A percentile compares a stretch with the other conserved stretches of the same genome.
Conservation (phyloP, 2,797 vertebrate species). For the Scomberomorus guttatus region DNA sequence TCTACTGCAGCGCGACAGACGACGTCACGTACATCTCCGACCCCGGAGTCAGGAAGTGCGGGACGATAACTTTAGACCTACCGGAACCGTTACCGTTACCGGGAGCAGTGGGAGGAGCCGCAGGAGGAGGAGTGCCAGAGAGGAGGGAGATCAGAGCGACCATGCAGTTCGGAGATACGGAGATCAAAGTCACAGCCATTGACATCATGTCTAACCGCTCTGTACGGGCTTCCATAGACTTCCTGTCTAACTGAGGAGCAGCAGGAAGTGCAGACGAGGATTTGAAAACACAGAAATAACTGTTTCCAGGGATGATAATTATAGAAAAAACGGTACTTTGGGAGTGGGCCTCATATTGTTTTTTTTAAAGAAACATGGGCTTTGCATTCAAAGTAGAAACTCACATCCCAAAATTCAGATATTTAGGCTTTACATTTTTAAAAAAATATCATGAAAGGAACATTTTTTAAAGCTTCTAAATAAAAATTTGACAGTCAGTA, state of each 20-base stretch:
- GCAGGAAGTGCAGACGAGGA: conserved; percentile 54
- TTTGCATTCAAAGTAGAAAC: conserved; percentile 8
- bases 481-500: not conserved
- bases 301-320: conserved; percentile 35
- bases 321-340: conserved; percentile 62
- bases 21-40: conserved; percentile 94
- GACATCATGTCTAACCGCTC: conserved; percentile 90
- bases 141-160: conserved; percentile 94
- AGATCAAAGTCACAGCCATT: conserved; percentile 95
- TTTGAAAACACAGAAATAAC: conserved; percentile 36
- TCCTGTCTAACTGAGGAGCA: conserved; percentile 91
- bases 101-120: conserved; percentile 59
- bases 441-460: not conserved
- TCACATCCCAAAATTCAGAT: conserved; percentile 4
- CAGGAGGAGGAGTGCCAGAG: conserved; percentile 23
- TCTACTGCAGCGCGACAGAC: conserved; percentile 92
- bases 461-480: not conserved
- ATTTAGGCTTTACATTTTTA: conserved; percentile 14
- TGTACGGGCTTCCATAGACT: conserved; percentile 94
- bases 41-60: conserved; percentile 92
- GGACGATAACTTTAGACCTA: conserved; percentile 93
- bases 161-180: conserved; percentile 98
- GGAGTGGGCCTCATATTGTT: conserved; percentile 25
- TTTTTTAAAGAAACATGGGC: not conserved
- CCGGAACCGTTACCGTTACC: conserved; percentile 68